Conservation (phyloP, 2,113 vertebrate species). For the Anolis carolinensis region DNA sequence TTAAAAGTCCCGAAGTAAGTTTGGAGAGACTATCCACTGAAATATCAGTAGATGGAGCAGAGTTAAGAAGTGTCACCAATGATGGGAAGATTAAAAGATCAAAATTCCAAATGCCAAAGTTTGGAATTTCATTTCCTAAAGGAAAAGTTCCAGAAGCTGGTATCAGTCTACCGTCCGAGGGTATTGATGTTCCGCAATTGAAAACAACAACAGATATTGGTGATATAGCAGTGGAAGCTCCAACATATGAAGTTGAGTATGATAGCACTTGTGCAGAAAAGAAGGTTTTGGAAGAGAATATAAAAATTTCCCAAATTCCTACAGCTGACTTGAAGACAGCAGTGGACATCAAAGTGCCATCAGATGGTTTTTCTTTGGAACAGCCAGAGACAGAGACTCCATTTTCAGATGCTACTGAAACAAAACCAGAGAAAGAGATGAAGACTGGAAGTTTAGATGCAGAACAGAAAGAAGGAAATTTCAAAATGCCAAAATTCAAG, state of each 20-base stretch:
- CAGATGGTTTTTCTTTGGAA: neutral
- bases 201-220: slow-evolving; percentile 61
- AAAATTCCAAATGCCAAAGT: slow-evolving; percentile 70
- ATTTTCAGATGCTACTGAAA: fast-evolving
- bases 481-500: slow-evolving; percentile 69
- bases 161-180: slow-evolving; percentile 40
- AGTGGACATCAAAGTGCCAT: neutral
- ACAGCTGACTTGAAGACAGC: slow-evolving; percentile 44
- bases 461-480: slow-evolving; percentile 61
- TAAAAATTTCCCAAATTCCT: neutral
- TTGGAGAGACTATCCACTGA: neutral
- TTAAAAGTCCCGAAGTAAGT: neutral
- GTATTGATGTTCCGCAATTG: slow-evolving; percentile 42
- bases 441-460: slow-evolving; percentile 2
- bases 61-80: neutral
- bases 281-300: neutral
- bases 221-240: slow-evolving; percentile 63
- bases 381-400: neutral
- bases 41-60: neutral
- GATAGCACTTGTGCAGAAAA: fast-evolving
- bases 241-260: slow-evolving; percentile 21
- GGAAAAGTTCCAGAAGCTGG: slow-evolving; percentile 35
- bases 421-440: neutral
- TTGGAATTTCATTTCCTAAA: slow-evolving; percentile 46
- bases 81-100: slow-evolving; percentile 47